Percentiles rank a stretch among this genome's conserved stretches.
Conservation (phyloP, 2,797 vertebrate genomes). For the Sciurus vulgaris region DNA sequence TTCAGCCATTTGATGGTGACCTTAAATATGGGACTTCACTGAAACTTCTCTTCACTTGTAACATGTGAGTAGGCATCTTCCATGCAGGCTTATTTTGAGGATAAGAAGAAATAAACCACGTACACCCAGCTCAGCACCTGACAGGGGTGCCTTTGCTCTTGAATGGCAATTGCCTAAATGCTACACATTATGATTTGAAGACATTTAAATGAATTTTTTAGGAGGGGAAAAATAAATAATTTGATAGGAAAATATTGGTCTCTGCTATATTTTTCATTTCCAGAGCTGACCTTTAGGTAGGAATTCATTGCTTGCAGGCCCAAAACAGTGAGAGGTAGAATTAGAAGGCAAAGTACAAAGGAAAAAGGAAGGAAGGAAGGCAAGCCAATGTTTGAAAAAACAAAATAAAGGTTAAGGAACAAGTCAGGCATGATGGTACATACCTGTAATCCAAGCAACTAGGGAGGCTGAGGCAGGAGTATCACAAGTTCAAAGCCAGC, state of each 20-base stretch:
- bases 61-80: neutral
- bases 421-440: neutral
- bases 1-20: neutral
- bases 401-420: neutral
- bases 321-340: neutral
- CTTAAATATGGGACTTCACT: neutral
- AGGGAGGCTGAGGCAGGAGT: no score
- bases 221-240: neutral
- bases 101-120: slow-evolving; percentile 13
- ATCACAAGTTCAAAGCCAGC: no score
- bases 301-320: neutral
- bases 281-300: neutral
- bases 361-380: neutral
- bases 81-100: slow-evolving; percentile 20
- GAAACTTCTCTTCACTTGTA: neutral
- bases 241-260: neutral
- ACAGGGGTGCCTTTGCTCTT: neutral
- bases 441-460: no score
- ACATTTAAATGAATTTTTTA: neutral
- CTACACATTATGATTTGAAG: neutral
- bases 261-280: neutral
- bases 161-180: neutral
- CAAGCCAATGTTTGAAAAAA: no score
- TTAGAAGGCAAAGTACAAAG: neutral
- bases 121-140: neutral